Base-by-base conservation (phyloP, 2,888 invertebrate genomes). In the Microdon myrmicae region DNA sequence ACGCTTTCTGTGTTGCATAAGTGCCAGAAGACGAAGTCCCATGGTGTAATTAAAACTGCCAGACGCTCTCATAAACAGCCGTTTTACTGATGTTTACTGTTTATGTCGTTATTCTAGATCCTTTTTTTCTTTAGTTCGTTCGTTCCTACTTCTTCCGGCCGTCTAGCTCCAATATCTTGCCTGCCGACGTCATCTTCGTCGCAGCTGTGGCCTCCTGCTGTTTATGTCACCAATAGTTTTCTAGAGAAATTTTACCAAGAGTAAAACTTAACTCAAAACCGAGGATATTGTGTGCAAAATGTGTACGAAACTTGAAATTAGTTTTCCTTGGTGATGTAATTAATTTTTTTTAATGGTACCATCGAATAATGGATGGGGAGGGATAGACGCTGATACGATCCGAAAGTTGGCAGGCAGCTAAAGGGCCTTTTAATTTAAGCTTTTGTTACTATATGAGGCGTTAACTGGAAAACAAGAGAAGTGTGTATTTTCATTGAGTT, bases 21-120 rank as follows among this genome's bases (percentile, higher is more conserved):
- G 19, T 13, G 23, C 37, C 26, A 12, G 19, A 43, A 49, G 60
- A 34, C 43, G 39, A 29, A 56, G 49, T 49, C 61, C 45, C 53
- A 58, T 43, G 51, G 47, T 45, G 64, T 64, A 64, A 64, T 64
- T 64, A 64, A 64, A 64, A 64, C 64, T 58, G 58, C 64, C 64
- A 64, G 64, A 64, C 64, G 51, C 58, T 53, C 51, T 64, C 64
- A 58, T 64, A 64, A 64, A 58, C 64, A 64, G 58, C 58, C 58
- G 47, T 64, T 58, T 58, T 43, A 43, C 64, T 51, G 47, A 28
- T 64, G 53, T 64, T 64, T 58, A 64, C 64, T 53, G 51, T 51
- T 64, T 58, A 43, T 51, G 45, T 47, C 35, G 41, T 56, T 25
- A n/a, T 16, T 25, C 16, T 39, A 4, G 7, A 7, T 3, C n/a